phyloP scores from a whole-genome alignment of 2,888 invertebrate genomes.

The Orchesella flavescens region DNA sequence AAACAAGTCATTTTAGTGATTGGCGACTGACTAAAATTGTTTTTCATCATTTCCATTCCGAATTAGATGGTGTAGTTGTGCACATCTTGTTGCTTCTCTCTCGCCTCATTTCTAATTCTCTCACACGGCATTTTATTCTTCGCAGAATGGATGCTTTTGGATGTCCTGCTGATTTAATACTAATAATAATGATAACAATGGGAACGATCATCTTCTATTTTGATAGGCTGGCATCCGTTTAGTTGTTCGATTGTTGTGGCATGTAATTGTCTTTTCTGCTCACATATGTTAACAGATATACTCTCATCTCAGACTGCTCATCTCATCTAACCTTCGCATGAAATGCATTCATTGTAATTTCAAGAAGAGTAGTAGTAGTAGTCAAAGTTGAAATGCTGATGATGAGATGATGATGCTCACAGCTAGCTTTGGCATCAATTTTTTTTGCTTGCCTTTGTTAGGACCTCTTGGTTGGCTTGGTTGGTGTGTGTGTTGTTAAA shows the following conservation, averaged over 20 bases:
- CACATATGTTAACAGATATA: slow-evolving; percentile 19
- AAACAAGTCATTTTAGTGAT: slow-evolving; percentile 58
- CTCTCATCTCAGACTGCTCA: slow-evolving; percentile 3
- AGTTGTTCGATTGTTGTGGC: slow-evolving; percentile 55
- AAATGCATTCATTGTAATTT: background rate
- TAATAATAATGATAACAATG: slow-evolving; percentile 64
- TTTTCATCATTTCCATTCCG: slow-evolving; percentile 50
- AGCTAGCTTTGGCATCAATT: slow-evolving; percentile 1
- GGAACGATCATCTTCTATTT: slow-evolving; percentile 59
- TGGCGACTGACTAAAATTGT: slow-evolving; percentile 46
- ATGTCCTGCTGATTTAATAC: slow-evolving; percentile 64
- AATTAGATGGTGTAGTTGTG: slow-evolving; percentile 55
- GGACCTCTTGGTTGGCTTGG: slow-evolving; percentile 49
- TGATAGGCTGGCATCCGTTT: slow-evolving; percentile 62
- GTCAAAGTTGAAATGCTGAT: slow-evolving; percentile 25
- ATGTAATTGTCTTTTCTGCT: slow-evolving; percentile 58
- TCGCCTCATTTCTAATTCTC: slow-evolving; percentile 16
- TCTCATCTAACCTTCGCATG: background rate
- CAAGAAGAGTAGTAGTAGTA: background rate
- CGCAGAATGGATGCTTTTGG: slow-evolving; percentile 29
- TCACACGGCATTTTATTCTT: slow-evolving; percentile 42
- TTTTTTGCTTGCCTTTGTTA: slow-evolving; percentile 52
- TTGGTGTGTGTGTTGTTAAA: slow-evolving; percentile 55
- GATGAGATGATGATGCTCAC: slow-evolving; percentile 25
- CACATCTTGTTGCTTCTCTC: slow-evolving; percentile 38